Percentiles rank a stretch among this genome's conserved stretches.
These are phyloP conservation scores for Spodoptera exigua DNA, from an alignment of 2,888 invertebrate species.

Conservation along the genomic window DNA sequence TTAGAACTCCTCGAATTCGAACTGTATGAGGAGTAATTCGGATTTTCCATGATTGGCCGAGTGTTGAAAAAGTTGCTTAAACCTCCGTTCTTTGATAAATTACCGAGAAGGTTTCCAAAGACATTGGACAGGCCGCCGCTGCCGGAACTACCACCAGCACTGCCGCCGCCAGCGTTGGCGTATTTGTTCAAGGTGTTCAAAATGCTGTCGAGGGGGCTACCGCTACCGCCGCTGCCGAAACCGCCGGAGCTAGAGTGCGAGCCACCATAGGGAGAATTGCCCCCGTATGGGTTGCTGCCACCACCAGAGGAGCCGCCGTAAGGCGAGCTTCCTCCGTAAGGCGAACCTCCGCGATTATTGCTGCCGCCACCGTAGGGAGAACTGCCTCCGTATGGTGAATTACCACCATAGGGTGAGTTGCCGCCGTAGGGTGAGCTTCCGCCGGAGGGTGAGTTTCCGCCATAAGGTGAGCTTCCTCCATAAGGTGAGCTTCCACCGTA, in stretches of 20 bases:
- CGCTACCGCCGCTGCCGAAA: conserved; percentile 63
- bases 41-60: conserved; percentile 84
- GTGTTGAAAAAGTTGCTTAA: conserved; percentile 79
- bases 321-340: conserved; percentile 61
- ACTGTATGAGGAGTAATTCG: conserved; percentile 79
- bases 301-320: conserved; percentile 47
- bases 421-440: conserved; percentile 59
- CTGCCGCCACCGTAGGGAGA: conserved; percentile 50
- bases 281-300: conserved; percentile 56
- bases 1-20: conserved; percentile 81
- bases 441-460: conserved; percentile 44
- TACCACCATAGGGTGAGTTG: conserved; percentile 46
- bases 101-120: conserved; percentile 78
- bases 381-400: conserved; percentile 56
- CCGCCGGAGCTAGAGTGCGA: conserved; percentile 58
- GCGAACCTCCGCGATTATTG: conserved; percentile 47
- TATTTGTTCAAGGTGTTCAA: conserved; percentile 74
- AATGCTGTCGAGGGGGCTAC: conserved; percentile 72
- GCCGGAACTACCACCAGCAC: conserved; percentile 23
- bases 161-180: conserved; percentile 59
- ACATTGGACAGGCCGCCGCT: conserved; percentile 65
- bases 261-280: conserved; percentile 59
- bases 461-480: conserved; percentile 60
- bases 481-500: conserved; percentile 60
- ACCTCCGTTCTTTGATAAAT: conserved; percentile 76